Base-by-base conservation (phyloP, 2,113 vertebrate genomes). In the Silurus glanis region DNA sequence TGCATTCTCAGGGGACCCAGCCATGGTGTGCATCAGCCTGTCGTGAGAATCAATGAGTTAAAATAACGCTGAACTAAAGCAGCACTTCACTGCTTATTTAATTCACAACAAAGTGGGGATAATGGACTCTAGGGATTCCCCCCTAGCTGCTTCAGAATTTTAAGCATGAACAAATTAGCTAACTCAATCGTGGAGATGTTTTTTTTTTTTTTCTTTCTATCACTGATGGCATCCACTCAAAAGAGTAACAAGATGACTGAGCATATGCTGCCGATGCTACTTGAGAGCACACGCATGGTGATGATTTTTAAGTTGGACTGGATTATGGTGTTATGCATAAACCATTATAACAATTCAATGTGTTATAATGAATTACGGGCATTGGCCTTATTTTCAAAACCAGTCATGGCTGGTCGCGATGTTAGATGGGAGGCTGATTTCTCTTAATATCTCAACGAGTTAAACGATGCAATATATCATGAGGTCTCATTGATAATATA, bases 21-120 rank as follows among this genome's bases (percentile, higher is more conserved):
- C 88, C 88, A 92, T 92, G 88, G 82, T 89, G 90, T 90, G 83
- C 92, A 91, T 92, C 92, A 91, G 94, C 89, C 89, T 87, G 89
- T 88, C 80, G 80, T 85, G 89, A 93, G 93, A 92, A 93, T 94
- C 94, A 94, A 92, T 91, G 91, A 95, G 92, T 94, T 95, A 92
- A 94, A 94, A 95, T 95, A 93, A 94, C 92, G 92, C 75, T 92
- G 91, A 93, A 94, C 94, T 94, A 94, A 88, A 94, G 93, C 93
- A 93, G 93, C 92, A 94, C 95, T 95, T 94, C 93, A 94, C 94
- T 86, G 91, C 94, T 95, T 94, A 95, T 95, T 95, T 94, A 95
- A 95, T 95, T 96, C 94, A 95, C 93, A 95, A 95, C 94, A 95
- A 95, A 95, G 94, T 94, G 92, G 92, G 92, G 93, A 94, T 95